Base-by-base conservation (phyloP, 2,797 vertebrate genomes). In the Pseudocheirus occidentalis region DNA sequence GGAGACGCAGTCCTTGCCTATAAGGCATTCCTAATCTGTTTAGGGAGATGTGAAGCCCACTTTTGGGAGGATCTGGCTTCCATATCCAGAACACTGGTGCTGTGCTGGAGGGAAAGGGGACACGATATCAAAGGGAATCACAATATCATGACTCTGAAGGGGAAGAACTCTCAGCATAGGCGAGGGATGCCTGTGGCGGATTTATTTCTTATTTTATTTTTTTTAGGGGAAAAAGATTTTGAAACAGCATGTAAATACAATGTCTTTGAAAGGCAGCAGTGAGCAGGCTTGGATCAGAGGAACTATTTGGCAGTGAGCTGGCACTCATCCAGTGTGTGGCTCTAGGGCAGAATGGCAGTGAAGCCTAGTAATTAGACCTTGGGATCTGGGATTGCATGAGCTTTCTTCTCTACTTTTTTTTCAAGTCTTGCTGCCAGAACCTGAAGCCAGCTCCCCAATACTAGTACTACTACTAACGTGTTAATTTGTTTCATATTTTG, bases 161-260 rank as follows among this genome's bases (percentile, higher is more conserved):
- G 40, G 40, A 50, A 87, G 21, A 87, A 46, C 10, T 27, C 73
- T 87, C 73, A 87, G 73, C 40, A 87, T 27, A 87, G 40, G 21
- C 73, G 24, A 0, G 73, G 11, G 73, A 87, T 50, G 40, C 73
- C n/a, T 46, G 73, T 50, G 73, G 73, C 28, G 73, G 73, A 87
- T 87, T 87, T 87, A 87, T 87, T 87, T 87, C 40, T 87, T 27
- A 87, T 46, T 87, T 87, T 87, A 87, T 87, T 73, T 58, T 81
- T 87, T 87, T 87, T 27, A 3, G 21, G 21, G 73, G 27, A 87
- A 57, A 81, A 87, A 50, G 40, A 81, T 81, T 87, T 87, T 50
- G 40, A 87, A 87, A 50, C 73, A 87, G 73, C 73, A 87, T 87
- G 73, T 87, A 87, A 87, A 87, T 87, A 87, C 40, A 87, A 87